These are phyloP conservation scores for Varanus salvator DNA, from an alignment of 2,113 vertebrate genomes.

Conservation along the genomic window DNA sequence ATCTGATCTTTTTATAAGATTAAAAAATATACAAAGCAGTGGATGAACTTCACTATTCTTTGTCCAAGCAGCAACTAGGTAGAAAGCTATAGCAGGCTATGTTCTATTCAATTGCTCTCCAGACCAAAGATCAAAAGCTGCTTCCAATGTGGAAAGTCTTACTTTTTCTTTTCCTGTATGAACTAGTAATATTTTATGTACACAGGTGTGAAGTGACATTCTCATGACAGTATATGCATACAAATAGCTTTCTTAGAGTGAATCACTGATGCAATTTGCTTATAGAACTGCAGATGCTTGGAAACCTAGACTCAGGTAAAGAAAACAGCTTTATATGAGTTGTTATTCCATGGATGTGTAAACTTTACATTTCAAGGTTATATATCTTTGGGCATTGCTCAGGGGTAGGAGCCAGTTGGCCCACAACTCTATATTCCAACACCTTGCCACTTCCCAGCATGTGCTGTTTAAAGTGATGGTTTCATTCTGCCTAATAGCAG, in stretches of 20 bases:
- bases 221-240: not conserved
- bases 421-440: no score
- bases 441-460: no score
- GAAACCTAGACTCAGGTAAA: not conserved
- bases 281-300: not conserved
- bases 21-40: not conserved
- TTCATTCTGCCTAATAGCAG: no score
- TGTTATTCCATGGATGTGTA: not conserved
- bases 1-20: not conserved
- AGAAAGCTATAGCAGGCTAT: not conserved
- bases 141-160: not conserved
- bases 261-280: not conserved
- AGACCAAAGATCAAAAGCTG: not conserved
- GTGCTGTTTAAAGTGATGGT: no score
- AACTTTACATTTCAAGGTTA: not conserved
- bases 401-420: not conserved
- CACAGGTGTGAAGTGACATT: not conserved
- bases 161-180: not conserved
- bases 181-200: not conserved
- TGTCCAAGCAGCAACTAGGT: not conserved
- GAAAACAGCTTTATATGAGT: not conserved
- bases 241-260: not conserved
- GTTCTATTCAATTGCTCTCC: not conserved
- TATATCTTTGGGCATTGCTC: not conserved
- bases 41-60: not conserved